These are phyloP conservation scores for Podarcis raffonei DNA, from an alignment of 2,113 vertebrate genomes.

Conservation along the genomic window DNA sequence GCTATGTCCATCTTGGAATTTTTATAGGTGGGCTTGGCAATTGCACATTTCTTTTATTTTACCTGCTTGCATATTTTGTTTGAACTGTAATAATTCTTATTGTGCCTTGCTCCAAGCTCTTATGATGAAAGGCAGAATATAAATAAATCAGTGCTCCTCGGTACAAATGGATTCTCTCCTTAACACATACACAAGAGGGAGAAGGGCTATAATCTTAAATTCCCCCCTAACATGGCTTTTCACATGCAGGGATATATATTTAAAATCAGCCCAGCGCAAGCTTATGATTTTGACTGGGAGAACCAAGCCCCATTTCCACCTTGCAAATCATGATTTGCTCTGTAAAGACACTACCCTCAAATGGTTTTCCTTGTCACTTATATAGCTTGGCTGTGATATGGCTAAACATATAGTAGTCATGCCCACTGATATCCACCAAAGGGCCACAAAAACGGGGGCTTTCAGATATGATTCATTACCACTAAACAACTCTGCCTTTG, in stretches of 20 bases:
- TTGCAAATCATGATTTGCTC: background rate
- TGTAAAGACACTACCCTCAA: rapidly evolving
- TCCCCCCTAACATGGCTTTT: background rate
- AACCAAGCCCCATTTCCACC: background rate
- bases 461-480: background rate
- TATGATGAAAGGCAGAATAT: no score
- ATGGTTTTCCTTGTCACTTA: background rate
- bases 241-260: background rate
- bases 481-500: background rate
- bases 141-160: no score
- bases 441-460: background rate
- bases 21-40: no score
- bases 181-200: background rate
- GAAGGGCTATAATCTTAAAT: background rate
- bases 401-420: background rate
- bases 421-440: background rate
- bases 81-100: no score
- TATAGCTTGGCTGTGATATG: background rate
- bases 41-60: no score
- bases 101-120: no score
- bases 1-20: no score
- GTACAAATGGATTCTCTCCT: no score
- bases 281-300: background rate
- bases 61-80: no score
- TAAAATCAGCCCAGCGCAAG: no score